Evolutionary conservation across 2,113 vertebrate genomes (phyloP).

Genomic region (Sarotherodon lohbergeri): DNA sequence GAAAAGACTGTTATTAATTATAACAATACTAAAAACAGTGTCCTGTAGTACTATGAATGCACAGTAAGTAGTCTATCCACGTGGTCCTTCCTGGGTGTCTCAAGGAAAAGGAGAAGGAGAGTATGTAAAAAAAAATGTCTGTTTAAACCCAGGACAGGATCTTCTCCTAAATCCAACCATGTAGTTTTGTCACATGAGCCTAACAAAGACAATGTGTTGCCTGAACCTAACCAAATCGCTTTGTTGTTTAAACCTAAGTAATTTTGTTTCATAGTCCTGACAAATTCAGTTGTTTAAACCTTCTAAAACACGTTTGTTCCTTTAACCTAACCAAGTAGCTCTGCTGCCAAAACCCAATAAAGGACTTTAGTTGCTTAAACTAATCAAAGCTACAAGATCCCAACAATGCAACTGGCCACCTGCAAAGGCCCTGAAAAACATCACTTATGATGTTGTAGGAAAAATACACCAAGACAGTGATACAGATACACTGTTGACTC

Average conservation of each 20-base stretch:
- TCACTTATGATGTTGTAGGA: background rate
- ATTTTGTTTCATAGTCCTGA: background rate
- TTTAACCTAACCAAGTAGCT: background rate
- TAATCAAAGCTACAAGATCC: background rate
- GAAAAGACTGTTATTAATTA: background rate
- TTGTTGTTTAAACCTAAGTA: background rate
- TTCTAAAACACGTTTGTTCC: background rate
- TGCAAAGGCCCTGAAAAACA: background rate
- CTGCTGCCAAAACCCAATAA: background rate
- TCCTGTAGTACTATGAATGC: background rate
- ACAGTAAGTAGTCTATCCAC: background rate
- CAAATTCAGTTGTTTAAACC: background rate
- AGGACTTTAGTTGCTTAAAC: background rate
- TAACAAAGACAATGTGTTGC: background rate
- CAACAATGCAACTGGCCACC: background rate
- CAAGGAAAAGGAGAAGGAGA: rapidly evolving
- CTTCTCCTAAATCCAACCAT: background rate
- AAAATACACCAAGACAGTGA: background rate
- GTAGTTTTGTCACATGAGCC: background rate
- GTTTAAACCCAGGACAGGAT: background rate
- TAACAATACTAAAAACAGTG: background rate
- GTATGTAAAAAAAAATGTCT: background rate
- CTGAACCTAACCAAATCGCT: background rate
- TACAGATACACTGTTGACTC: rapidly evolving
- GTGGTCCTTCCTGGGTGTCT: background rate